A percentile compares a stretch with the other conserved stretches of the same genome.
Evolutionary conservation across 2,888 invertebrate species (phyloP).

Genomic region (Scaptomyza polygonia): DNA sequence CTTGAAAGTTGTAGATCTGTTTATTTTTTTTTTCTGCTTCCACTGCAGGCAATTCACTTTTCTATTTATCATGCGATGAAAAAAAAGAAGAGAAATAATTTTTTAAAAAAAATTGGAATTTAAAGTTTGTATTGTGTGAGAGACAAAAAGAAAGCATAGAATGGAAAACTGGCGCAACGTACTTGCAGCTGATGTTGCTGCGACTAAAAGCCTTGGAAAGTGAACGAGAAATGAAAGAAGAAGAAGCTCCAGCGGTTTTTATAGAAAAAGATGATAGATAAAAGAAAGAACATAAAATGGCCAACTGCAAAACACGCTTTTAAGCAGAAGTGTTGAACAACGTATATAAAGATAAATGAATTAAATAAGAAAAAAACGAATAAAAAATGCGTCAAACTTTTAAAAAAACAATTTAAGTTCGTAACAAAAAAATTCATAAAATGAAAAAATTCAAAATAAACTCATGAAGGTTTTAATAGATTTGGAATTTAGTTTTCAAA

Average conservation of each 20-base stretch:
- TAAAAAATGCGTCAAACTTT: too few relatives aligned
- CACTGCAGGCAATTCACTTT: slow-evolving; percentile 72
- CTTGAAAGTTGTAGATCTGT: slow-evolving; percentile 50
- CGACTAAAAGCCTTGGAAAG: slow-evolving; percentile 35
- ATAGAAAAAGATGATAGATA: neutral
- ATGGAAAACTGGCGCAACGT: slow-evolving; percentile 56
- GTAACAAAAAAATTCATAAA: too few relatives aligned
- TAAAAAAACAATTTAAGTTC: too few relatives aligned
- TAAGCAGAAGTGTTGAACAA: too few relatives aligned
- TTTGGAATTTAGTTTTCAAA: too few relatives aligned
- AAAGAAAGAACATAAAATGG: neutral
- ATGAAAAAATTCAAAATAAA: too few relatives aligned
- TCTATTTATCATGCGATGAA: slow-evolving; percentile 66
- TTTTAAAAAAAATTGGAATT: slow-evolving; percentile 25
- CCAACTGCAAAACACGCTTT: neutral
- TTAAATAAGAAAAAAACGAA: too few relatives aligned
- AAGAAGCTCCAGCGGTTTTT: slow-evolving; percentile 4
- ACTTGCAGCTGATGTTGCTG: neutral
- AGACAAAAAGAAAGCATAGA: slow-evolving; percentile 50
- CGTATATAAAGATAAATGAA: too few relatives aligned
- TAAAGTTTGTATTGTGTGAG: slow-evolving; percentile 50
- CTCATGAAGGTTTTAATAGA: too few relatives aligned
- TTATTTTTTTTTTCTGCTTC: too few relatives aligned
- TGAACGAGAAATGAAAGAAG: slow-evolving; percentile 25
- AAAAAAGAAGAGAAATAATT: neutral